These are phyloP conservation scores for Laticauda colubrina DNA, from an alignment of 2,113 vertebrate species.

Conservation along the genomic window DNA sequence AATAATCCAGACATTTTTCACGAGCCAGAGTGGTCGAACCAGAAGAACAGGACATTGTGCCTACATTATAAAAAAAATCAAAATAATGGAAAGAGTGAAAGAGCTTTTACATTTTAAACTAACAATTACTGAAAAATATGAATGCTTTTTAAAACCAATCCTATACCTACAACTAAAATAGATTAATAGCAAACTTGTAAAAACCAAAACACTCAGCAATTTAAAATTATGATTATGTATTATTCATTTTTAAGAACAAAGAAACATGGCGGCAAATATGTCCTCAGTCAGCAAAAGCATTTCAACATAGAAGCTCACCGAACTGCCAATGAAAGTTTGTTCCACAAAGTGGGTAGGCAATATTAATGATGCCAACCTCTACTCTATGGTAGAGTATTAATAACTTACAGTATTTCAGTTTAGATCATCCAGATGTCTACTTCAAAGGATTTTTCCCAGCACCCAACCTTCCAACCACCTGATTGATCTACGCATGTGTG, in stretches of 20 bases:
- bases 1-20: slow-evolving; percentile 80
- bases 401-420: neutral
- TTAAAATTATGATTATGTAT: neutral
- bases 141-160: neutral
- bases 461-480: neutral
- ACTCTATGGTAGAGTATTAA: neutral
- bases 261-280: neutral
- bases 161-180: neutral
- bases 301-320: neutral
- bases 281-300: neutral
- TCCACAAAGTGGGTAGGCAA: neutral
- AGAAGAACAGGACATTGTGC: slow-evolving; percentile 79
- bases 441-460: neutral
- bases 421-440: neutral
- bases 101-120: neutral
- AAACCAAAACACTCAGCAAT: neutral
- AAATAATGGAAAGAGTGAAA: slow-evolving; percentile 6
- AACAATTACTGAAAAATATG: neutral
- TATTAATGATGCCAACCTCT: neutral
- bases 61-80: slow-evolving; percentile 64
- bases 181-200: neutral
- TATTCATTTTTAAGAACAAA: neutral
- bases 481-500: neutral
- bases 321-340: neutral
- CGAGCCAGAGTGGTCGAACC: slow-evolving; percentile 75